Evolutionary conservation across 2,113 vertebrate genomes (phyloP).

Genomic region (Ceyx cyanopectus): DNA sequence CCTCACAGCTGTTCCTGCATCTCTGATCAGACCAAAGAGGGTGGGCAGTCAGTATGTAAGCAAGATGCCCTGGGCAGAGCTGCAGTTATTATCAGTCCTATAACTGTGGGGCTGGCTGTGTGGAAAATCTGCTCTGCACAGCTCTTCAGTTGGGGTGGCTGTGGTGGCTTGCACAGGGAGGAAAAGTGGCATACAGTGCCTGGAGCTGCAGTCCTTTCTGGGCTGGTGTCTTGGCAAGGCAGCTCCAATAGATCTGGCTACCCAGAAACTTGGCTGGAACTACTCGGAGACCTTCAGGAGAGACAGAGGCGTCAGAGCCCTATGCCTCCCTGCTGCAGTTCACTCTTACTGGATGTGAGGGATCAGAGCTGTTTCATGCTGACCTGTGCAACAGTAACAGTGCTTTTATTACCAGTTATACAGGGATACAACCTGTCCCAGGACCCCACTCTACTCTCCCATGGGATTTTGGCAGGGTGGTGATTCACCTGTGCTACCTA

Average conservation of each 20-base stretch:
- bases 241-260: not conserved
- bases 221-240: not conserved
- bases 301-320: not conserved
- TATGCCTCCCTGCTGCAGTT: not conserved
- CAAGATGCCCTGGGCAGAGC: not conserved
- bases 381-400: not conserved
- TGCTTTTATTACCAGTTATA: rapidly evolving
- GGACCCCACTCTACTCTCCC: not conserved
- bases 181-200: not conserved
- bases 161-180: not conserved
- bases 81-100: not conserved
- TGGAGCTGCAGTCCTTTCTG: not conserved
- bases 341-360: not conserved
- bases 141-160: not conserved
- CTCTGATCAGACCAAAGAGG: not conserved
- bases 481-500: not conserved
- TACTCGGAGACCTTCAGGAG: not conserved
- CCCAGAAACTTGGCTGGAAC: not conserved
- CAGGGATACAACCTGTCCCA: not conserved
- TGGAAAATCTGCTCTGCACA: not conserved
- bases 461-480: not conserved
- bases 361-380: not conserved
- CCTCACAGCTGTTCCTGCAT: not conserved
- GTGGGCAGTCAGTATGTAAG: not conserved
- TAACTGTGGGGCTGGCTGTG: not conserved